A percentile compares a stretch with the other conserved stretches of the same genome.
Evolutionary conservation across 2,888 invertebrate species (phyloP).

Genomic region (Cheilosia soror): DNA sequence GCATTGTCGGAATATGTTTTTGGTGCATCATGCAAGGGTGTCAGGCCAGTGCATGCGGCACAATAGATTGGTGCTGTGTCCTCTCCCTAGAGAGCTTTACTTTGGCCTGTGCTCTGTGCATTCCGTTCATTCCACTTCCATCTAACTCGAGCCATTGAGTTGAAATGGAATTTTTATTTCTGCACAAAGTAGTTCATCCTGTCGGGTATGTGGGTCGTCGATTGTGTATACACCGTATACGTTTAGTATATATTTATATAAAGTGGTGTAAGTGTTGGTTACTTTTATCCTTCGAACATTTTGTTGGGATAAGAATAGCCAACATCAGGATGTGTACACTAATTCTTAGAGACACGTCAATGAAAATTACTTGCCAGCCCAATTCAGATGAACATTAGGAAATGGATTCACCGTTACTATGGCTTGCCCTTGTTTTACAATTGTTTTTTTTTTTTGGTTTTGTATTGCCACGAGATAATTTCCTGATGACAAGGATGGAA

Average conservation of each 20-base stretch:
- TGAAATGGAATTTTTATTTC: conserved; percentile 67
- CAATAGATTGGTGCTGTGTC: conserved; percentile 37
- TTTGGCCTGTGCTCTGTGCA: conserved; percentile 11
- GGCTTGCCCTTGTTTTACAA: conserved; percentile 28
- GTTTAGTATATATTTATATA: not conserved
- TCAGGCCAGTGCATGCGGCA: conserved; percentile 33
- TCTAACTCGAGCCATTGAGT: conserved; percentile 38
- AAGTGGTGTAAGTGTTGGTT: conserved; percentile 43
- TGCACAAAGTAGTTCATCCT: conserved; percentile 55
- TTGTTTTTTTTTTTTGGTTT: conserved; percentile 14
- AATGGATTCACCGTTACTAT: conserved; percentile 32
- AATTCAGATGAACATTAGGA: conserved; percentile 58
- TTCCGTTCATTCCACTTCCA: conserved; percentile 2
- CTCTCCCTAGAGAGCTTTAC: not conserved
- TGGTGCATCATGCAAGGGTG: conserved; percentile 40
- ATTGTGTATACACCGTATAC: conserved; percentile 25
- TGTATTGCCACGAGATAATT: conserved; percentile 47
- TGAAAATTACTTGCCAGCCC: conserved; percentile 60
- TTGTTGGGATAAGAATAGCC: conserved; percentile 27
- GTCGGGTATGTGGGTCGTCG: conserved; percentile 41
- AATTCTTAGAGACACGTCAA: conserved; percentile 51
- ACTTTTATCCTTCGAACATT: conserved; percentile 22
- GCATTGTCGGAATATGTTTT: conserved; percentile 32
- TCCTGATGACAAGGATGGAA: conserved; percentile 31
- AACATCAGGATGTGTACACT: conserved; percentile 32